These are phyloP conservation scores for Leptosomus discolor DNA, from an alignment of 2,113 vertebrate species.

Conservation along the genomic window DNA sequence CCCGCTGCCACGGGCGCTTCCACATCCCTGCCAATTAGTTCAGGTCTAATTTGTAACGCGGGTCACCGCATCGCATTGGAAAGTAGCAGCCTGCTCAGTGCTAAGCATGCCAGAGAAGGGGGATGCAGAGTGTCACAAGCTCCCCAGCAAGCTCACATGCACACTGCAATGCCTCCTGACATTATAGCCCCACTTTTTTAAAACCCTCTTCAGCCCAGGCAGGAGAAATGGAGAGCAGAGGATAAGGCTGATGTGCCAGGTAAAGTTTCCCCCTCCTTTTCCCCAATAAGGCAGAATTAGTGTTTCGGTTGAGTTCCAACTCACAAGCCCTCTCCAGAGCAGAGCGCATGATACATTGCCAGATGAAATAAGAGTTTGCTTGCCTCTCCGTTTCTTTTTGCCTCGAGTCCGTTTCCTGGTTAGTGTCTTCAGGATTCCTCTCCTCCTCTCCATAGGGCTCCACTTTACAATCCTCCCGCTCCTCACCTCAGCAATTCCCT, in stretches of 20 bases:
- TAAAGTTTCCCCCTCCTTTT: neutral
- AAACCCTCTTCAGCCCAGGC: neutral
- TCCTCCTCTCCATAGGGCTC: constrained; percentile 66
- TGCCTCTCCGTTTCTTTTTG: constrained; percentile 60
- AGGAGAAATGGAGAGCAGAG: neutral
- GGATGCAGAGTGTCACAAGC: rapidly evolving
- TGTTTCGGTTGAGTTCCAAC: neutral
- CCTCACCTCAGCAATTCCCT: constrained; percentile 34
- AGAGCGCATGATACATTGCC: neutral
- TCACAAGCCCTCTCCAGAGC: constrained; percentile 41
- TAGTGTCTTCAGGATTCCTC: constrained; percentile 56
- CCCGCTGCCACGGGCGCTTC: rapidly evolving
- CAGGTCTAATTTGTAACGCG: neutral
- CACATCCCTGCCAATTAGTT: neutral
- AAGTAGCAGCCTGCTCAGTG: neutral
- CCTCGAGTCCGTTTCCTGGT: constrained; percentile 57
- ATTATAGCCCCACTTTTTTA: neutral
- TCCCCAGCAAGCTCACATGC: neutral
- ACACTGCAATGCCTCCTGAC: neutral
- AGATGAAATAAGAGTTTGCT: constrained; percentile 63
- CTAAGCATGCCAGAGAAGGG: neutral
- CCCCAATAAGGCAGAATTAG: neutral
- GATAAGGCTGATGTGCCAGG: neutral
- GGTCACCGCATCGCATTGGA: neutral
- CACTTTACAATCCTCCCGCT: constrained; percentile 49